phyloP scores from a whole-genome alignment of 23 tunicate species.

The Clavelina lepadiformis region DNA sequence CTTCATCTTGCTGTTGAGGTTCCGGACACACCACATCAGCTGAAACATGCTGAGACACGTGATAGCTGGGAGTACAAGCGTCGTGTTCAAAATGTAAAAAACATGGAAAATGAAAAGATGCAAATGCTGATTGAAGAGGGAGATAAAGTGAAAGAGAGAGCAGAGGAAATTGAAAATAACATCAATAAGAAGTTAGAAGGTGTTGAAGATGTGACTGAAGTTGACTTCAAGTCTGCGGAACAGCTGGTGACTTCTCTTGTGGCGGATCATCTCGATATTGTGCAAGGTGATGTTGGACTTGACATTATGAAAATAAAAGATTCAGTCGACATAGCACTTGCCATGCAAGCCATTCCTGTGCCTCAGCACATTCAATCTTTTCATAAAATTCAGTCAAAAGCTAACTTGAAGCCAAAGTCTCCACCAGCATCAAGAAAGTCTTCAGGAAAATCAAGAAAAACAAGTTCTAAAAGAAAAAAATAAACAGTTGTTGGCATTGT shows the following conservation, averaged over 20 bases:
- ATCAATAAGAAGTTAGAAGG: neutral
- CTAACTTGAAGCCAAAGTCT: conserved; percentile 7
- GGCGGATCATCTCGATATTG: conserved; percentile 28
- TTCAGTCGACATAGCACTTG: conserved; percentile 46
- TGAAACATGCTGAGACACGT: conserved; percentile 44
- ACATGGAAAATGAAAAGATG: conserved; percentile 27
- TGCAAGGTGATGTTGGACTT: conserved; percentile 29
- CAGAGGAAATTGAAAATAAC: neutral
- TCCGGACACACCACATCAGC: conserved; percentile 15
- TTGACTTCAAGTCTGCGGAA: conserved; percentile 31
- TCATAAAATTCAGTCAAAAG: conserved; percentile 12
- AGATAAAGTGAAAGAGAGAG: neutral
- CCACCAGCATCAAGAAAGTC: conserved; percentile 27
- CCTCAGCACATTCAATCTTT: too few relatives aligned
- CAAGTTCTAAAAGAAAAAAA: neutral
- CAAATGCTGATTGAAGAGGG: neutral
- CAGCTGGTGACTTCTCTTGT: conserved; percentile 46
- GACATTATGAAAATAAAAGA: conserved; percentile 47
- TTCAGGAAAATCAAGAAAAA: conserved; percentile 19
- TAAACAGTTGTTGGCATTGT: neutral
- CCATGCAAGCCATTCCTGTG: conserved; percentile 51
- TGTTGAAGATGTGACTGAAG: conserved; percentile 5
- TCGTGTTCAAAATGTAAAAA: conserved; percentile 10
- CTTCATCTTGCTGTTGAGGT: conserved; percentile 38
- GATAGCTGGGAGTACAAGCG: conserved; percentile 47